Conservation (phyloP, 2,888 invertebrate genomes). For the Epiblema foenella region DNA sequence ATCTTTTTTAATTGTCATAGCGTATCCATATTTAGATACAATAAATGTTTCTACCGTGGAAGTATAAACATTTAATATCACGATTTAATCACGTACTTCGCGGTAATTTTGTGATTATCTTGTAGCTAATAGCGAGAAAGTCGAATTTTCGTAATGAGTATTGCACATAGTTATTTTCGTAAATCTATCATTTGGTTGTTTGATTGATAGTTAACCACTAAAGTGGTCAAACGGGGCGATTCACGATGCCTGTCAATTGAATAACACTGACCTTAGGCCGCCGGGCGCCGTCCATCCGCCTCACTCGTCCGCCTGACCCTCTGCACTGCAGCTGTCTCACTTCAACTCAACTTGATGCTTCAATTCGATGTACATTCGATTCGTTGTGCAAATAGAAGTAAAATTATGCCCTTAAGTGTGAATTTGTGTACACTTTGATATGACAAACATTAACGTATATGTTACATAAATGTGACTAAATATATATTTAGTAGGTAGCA, state of each 20-base stretch:
- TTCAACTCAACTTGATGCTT: conserved; percentile 12
- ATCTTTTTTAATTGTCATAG: background rate
- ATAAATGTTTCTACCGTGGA: background rate
- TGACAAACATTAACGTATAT: background rate
- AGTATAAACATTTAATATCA: conserved; percentile 9
- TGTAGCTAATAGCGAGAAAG: conserved; percentile 53
- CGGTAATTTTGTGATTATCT: conserved; percentile 30
- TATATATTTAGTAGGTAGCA: background rate
- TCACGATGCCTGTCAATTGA: conserved; percentile 36
- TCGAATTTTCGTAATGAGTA: conserved; percentile 52
- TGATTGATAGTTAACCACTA: conserved; percentile 39
- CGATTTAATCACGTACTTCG: conserved; percentile 21
- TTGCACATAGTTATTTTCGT: conserved; percentile 50
- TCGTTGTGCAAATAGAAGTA: background rate
- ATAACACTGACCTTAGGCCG: conserved; percentile 31
- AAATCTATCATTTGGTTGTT: conserved; percentile 45
- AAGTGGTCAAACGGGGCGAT: conserved; percentile 28
- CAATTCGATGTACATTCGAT: background rate
- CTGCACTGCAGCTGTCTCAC: conserved; percentile 8
- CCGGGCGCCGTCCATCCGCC: conserved; percentile 31
- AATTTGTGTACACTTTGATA: background rate
- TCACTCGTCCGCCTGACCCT: conserved; percentile 23
- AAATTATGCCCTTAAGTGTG: background rate
- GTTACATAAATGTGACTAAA: conserved; percentile 1
- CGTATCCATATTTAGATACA: background rate